These are phyloP conservation scores for Leptinotarsa peninsularis DNA, from an alignment of 2,888 invertebrate species.

Conservation along the genomic window DNA sequence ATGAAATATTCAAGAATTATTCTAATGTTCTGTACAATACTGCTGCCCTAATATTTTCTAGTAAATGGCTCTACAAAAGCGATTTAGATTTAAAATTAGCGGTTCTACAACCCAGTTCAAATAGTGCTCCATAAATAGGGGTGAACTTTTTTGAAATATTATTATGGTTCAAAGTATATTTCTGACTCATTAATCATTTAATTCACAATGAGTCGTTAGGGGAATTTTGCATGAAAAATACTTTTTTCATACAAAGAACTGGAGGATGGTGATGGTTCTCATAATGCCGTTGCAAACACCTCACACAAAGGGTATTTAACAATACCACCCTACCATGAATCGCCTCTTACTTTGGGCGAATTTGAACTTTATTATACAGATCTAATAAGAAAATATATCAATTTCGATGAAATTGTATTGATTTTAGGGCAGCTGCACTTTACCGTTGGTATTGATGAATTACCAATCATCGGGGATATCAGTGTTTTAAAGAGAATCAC, in stretches of 20 bases:
- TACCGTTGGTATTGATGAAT: slow-evolving; percentile 47
- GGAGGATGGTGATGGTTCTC: slow-evolving; percentile 34
- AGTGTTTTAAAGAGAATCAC: neutral
- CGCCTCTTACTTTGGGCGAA: slow-evolving; percentile 43
- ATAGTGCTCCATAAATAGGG: slow-evolving; percentile 38
- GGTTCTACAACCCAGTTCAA: slow-evolving; percentile 22
- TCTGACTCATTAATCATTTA: slow-evolving; percentile 60
- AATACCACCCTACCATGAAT: slow-evolving; percentile 49
- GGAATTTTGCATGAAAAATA: slow-evolving; percentile 62
- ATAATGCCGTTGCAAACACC: slow-evolving; percentile 43
- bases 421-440: slow-evolving; percentile 46
- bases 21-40: neutral
- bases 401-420: slow-evolving; percentile 32
- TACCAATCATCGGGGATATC: slow-evolving; percentile 42
- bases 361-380: slow-evolving; percentile 46
- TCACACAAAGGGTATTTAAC: slow-evolving; percentile 48
- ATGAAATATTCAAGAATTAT: neutral
- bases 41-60: neutral
- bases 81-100: slow-evolving; percentile 26
- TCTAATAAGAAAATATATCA: slow-evolving; percentile 34
- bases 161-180: slow-evolving; percentile 53
- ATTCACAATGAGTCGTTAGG: slow-evolving; percentile 56
- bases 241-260: slow-evolving; percentile 58
- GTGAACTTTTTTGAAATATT: slow-evolving; percentile 40
- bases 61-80: slow-evolving; percentile 21